Base-by-base conservation (phyloP, 2,888 invertebrate species). In the Melangyna quadrimaculata region DNA sequence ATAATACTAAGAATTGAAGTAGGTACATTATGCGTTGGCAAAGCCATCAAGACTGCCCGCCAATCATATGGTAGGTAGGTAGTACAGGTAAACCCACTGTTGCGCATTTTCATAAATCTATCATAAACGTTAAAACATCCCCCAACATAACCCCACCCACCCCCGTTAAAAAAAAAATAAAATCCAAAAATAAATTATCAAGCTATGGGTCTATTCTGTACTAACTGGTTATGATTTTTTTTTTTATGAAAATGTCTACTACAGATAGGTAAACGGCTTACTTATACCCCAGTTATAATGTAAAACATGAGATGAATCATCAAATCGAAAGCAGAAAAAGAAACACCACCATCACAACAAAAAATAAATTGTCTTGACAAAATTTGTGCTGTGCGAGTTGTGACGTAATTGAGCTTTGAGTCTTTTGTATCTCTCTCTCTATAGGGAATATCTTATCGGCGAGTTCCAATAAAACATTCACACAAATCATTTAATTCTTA, bases 301-400 rank as follows among this genome's bases (percentile, higher is more conserved):
- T 70, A 69, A 65, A 32, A 53, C 35, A 70, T 59, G 45, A 75
- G 79, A 84, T 75, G 67, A 67, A 22, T 84, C 83, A 84, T 75
- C 59, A 79, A 71, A 35, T 79, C 65, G 57, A 35, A 61, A 29
- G 57, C 45, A 29, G 57, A 57, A 57, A 57, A 45, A 48, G 19
- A 24, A 48, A 43, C 32, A n/a, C n/a, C n/a, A n/a, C n/a, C n/a
- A n/a, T n/a, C 63, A 45, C 61, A 63, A 10, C 37, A 61, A 24
- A 10, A 53, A 1, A 43, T 55, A 10, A 53, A 1, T 35, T 55
- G 57, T 32, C 32, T 57, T 57, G 57, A 35, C 35, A 22, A 22
- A n/a, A n/a, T n/a, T 29, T 8, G 0, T 10, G 10, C 75, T 71
- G n/a, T n/a, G n/a, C n/a, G n/a, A n/a, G n/a, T 55, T 61, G 53